Percentiles rank a stretch among this genome's conserved stretches.
Evolutionary conservation across 1,140 invertebrate species (phyloP).

Genomic region (Geopemphigus sp.): DNA sequence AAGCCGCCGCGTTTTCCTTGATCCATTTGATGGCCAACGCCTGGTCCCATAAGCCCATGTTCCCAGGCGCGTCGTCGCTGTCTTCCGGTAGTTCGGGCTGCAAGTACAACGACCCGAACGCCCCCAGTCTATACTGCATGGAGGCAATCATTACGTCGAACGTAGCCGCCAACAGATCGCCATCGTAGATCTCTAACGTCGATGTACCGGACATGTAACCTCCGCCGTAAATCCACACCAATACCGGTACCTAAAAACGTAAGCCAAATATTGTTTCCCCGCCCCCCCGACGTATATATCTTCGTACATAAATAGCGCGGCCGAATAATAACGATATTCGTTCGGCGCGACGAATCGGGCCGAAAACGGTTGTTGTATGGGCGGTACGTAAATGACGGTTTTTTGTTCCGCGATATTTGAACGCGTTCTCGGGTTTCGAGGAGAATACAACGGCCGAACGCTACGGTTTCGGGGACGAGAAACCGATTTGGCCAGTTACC

Average conservation of each 20-base stretch:
- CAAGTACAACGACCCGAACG: constrained; percentile 87
- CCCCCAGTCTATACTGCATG: constrained; percentile 85
- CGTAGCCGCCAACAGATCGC: constrained; percentile 76
- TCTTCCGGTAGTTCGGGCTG: constrained; percentile 53
- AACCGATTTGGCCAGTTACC: too few relatives aligned
- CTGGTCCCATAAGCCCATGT: constrained; percentile 88
- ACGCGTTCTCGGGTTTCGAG: too few relatives aligned
- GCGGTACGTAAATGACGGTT: too few relatives aligned
- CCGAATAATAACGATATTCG: too few relatives aligned
- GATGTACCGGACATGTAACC: constrained; percentile 89
- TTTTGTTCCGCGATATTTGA: too few relatives aligned
- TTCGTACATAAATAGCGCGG: too few relatives aligned
- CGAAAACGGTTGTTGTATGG: too few relatives aligned
- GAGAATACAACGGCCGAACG: too few relatives aligned
- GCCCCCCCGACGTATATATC: too few relatives aligned
- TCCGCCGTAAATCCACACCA: constrained; percentile 92
- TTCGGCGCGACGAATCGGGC: too few relatives aligned
- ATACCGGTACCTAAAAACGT: constrained; percentile 66
- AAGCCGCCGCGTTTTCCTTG: constrained; percentile 83
- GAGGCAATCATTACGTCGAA: constrained; percentile 83
- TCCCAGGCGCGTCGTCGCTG: constrained; percentile 62
- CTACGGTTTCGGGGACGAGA: too few relatives aligned
- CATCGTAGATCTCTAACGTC: constrained; percentile 85
- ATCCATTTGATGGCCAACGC: constrained; percentile 88
- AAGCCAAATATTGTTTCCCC: neutral